phyloP scores from a whole-genome alignment of 2,888 invertebrate genomes.

The Pristionchus fissidentatus region DNA sequence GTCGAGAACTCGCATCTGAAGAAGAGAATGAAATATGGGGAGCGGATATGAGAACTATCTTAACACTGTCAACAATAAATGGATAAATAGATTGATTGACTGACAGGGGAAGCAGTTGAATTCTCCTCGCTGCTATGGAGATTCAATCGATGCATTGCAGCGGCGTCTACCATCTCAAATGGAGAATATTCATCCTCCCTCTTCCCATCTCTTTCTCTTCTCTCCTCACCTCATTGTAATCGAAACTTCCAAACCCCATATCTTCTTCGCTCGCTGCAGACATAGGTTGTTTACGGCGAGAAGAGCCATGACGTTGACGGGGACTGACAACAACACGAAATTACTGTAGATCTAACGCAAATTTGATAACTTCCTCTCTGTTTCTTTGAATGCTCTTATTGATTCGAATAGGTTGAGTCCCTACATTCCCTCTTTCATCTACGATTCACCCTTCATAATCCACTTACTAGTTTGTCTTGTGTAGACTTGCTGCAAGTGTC shows the following conservation, averaged over 20 bases:
- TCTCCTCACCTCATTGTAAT: slow-evolving; percentile 66
- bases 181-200: neutral
- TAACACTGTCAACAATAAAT: neutral
- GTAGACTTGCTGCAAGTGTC: slow-evolving; percentile 61
- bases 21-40: too few relatives aligned
- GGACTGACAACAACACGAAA: too few relatives aligned
- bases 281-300: slow-evolving; percentile 58
- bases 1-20: slow-evolving; percentile 73
- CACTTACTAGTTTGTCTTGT: slow-evolving; percentile 48
- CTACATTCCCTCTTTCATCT: neutral
- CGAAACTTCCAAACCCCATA: slow-evolving; percentile 74
- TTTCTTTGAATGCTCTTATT: neutral
- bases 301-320: slow-evolving; percentile 62
- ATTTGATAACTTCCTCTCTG: too few relatives aligned
- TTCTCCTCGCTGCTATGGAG: slow-evolving; percentile 58
- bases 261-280: slow-evolving; percentile 71
- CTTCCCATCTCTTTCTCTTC: neutral
- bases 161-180: slow-evolving; percentile 58
- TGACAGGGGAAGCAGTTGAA: slow-evolving; percentile 55
- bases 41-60: neutral
- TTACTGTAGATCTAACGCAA: too few relatives aligned
- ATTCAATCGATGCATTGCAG: slow-evolving; percentile 53
- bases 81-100: neutral
- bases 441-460: neutral
- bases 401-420: neutral